phyloP scores from a whole-genome alignment of 2,888 invertebrate genomes.

The Cosmopolites sordidus region DNA sequence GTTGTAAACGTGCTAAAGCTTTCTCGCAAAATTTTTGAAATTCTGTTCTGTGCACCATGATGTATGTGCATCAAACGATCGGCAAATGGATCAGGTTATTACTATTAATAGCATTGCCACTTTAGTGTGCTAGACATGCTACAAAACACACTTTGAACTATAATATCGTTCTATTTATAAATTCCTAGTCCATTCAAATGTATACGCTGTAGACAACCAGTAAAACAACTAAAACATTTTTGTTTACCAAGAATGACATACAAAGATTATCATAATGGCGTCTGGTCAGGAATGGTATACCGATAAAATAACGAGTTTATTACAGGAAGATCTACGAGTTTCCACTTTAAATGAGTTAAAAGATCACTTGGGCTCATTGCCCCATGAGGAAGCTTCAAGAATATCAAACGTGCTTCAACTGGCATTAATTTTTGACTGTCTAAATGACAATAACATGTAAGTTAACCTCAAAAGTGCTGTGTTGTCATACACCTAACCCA shows the following conservation, averaged over 20 bases:
- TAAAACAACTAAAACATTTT: too few species aligned
- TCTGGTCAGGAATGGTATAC: constrained; percentile 50
- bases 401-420: constrained; percentile 51
- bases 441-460: constrained; percentile 54
- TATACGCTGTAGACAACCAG: too few species aligned
- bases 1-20: constrained; percentile 47
- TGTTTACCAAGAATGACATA: too few species aligned
- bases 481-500: constrained; percentile 13
- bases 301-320: constrained; percentile 48
- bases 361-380: constrained; percentile 44
- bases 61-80: too few species aligned
- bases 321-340: constrained; percentile 48
- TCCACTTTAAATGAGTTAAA: constrained; percentile 50
- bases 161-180: too few species aligned
- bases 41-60: background rate
- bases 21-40: constrained; percentile 63
- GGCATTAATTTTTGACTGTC: constrained; percentile 60
- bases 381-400: constrained; percentile 45
- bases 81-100: too few species aligned
- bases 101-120: too few species aligned
- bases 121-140: too few species aligned
- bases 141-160: too few species aligned
- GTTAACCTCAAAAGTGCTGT: constrained; percentile 37
- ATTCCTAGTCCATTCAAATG: too few species aligned
- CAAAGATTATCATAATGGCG: constrained; percentile 37